Evolutionary conservation across 2,797 vertebrate species (phyloP), one percentile per base, ranked within the genome.

Genomic region (Sparidentex hasta): DNA sequence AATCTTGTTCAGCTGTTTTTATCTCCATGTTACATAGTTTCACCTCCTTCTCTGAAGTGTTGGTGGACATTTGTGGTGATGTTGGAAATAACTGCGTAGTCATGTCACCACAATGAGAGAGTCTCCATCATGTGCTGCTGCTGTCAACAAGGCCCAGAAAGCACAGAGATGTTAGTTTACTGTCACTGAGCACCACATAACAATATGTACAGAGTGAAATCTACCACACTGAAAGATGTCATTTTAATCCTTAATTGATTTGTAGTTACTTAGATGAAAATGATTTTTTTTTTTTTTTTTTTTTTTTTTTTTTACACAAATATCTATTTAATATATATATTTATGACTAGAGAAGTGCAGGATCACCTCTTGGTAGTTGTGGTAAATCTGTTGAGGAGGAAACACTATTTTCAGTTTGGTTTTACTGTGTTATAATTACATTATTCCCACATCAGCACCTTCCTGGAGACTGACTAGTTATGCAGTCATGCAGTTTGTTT

Each of bases 71-170:
- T 43, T 21, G 11, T 52, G 18, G 5, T 6, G 27, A 38, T 78
- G 48, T 3, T 8, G n/a, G 12, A 44, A 69, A 72, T 7, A 18
- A 3, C 65, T 84, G 57, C 74, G 43, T 14, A 27, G 56, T 81
- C 57, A 78, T 63, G 61, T n/a, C n/a, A 21, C 17, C 17, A 8
- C 52, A 48, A 4, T 18, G 18, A 5, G 9, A 38, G 3, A 8
- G 27, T 16, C 17, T n/a, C 11, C 18, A 25, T 76, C n/a, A 12
- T 46, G 29, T n/a, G 3, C 11, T 46, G 41, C 29, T 50, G 1
- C 12, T 38, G 16, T 46, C 23, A 16, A 1, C 12, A 1, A 44
- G 62, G 74, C 47, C 38, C 9, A 4, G 38, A 25, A 0, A 12
- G 48, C 20, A 48, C n/a, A 18, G 50, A 8, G 21, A 25, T 12